Evolutionary conservation across 2,113 vertebrate species (phyloP).

Genomic region (Pica pica): DNA sequence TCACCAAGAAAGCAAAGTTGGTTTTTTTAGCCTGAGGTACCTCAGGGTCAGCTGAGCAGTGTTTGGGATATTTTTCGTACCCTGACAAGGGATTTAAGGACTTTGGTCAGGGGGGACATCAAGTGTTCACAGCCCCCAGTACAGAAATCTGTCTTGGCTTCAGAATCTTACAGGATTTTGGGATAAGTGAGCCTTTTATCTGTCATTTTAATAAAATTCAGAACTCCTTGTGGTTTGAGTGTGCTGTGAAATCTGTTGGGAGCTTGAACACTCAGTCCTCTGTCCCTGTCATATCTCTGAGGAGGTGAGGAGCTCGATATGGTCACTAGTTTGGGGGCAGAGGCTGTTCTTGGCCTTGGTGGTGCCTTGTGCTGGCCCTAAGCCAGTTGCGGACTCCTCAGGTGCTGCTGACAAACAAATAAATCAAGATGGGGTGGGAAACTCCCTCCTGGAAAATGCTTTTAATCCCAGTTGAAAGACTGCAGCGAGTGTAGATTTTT

Average conservation of each 20-base stretch:
- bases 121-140: not conserved
- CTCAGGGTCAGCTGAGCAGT: not conserved
- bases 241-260: not conserved
- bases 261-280: not conserved
- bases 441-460: not conserved
- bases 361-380: not conserved
- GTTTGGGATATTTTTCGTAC: not conserved
- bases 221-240: not conserved
- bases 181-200: not conserved
- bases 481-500: not conserved
- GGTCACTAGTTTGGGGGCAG: not conserved
- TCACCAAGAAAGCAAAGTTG: not conserved
- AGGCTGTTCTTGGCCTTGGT: not conserved
- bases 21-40: not conserved
- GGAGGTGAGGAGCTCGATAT: fast-evolving
- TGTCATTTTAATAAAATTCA: not conserved
- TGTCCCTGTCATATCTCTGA: not conserved
- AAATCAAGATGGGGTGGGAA: not conserved
- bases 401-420: not conserved
- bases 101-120: not conserved
- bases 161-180: not conserved
- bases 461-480: not conserved
- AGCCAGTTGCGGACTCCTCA: fast-evolving
- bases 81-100: not conserved
- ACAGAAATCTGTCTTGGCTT: not conserved